Percentiles rank a stretch among this genome's conserved stretches.
Conservation (phyloP, 2,888 invertebrate genomes). For the Hipparchia semele region DNA sequence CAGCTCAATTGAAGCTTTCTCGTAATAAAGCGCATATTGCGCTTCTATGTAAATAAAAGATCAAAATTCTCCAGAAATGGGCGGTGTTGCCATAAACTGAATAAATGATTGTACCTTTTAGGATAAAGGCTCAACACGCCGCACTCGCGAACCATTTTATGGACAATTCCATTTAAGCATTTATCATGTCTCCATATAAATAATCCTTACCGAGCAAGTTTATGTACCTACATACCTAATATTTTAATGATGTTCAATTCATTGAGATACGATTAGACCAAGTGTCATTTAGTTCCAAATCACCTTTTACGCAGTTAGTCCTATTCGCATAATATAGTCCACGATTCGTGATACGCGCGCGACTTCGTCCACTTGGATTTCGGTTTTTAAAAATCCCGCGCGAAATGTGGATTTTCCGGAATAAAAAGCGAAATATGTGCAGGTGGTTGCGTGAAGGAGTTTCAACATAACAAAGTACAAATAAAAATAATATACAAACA, state of each 20-base stretch:
- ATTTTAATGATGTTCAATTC: background rate
- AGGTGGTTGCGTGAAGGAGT: too few species aligned
- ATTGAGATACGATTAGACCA: too few species aligned
- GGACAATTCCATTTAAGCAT: constrained; percentile 42
- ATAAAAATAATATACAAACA: too few species aligned
- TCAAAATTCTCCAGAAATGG: constrained; percentile 32
- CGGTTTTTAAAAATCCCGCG: too few species aligned
- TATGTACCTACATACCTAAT: background rate
- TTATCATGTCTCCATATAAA: constrained; percentile 31
- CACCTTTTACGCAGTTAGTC: too few species aligned
- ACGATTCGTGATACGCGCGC: too few species aligned
- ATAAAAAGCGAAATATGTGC: too few species aligned
- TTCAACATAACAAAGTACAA: too few species aligned
- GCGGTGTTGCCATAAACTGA: constrained; percentile 43
- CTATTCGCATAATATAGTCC: too few species aligned
- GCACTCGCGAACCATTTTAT: constrained; percentile 42
- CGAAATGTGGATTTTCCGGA: too few species aligned
- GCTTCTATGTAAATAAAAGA: constrained; percentile 22
- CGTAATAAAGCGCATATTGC: constrained; percentile 7
- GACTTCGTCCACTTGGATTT: too few species aligned
- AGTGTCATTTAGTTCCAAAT: too few species aligned
- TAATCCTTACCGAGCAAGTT: constrained; percentile 16
- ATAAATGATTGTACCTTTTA: constrained; percentile 47
- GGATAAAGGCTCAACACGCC: constrained; percentile 43
- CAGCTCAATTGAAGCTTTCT: background rate